Conservation (phyloP, 2,888 invertebrate species). For the Tipula helvola region DNA sequence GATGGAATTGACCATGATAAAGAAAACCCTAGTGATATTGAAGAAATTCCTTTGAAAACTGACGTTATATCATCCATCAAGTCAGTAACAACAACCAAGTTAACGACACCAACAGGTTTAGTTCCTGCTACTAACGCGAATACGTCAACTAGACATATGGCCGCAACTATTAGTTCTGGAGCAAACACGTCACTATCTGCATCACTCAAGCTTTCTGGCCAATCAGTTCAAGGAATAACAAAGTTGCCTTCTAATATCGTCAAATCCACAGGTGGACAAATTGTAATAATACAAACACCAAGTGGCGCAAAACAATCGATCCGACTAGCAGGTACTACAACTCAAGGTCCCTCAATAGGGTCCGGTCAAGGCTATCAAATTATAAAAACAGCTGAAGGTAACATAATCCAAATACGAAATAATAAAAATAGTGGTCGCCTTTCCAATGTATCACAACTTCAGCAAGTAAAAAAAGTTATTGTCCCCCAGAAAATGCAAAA, state of each 20-base stretch:
- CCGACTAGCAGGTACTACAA: slow-evolving; percentile 13
- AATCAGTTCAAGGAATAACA: not conserved
- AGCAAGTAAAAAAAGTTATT: slow-evolving; percentile 10
- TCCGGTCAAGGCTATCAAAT: slow-evolving; percentile 18
- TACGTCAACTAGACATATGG: not conserved
- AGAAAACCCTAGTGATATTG: not conserved
- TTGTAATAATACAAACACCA: slow-evolving; percentile 36
- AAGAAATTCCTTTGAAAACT: not conserved
- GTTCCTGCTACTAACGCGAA: not conserved
- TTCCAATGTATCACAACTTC: not conserved
- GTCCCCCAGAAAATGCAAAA: not conserved
- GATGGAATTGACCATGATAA: slow-evolving; percentile 5
- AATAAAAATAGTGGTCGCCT: slow-evolving; percentile 13
- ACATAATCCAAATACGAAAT: slow-evolving; percentile 22
- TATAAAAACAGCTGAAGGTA: slow-evolving; percentile 23
- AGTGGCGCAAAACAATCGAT: slow-evolving; percentile 21
- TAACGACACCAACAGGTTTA: not conserved
- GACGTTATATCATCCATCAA: not conserved
- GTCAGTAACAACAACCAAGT: not conserved
- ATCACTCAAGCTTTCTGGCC: not conserved
- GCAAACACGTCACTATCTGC: not conserved
- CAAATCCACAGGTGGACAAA: slow-evolving; percentile 33
- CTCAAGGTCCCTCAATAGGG: not conserved
- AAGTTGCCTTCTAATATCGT: not conserved
- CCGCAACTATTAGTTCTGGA: not conserved